Conservation (phyloP, 2,888 invertebrate species). For the Epirrhoe alternata region DNA sequence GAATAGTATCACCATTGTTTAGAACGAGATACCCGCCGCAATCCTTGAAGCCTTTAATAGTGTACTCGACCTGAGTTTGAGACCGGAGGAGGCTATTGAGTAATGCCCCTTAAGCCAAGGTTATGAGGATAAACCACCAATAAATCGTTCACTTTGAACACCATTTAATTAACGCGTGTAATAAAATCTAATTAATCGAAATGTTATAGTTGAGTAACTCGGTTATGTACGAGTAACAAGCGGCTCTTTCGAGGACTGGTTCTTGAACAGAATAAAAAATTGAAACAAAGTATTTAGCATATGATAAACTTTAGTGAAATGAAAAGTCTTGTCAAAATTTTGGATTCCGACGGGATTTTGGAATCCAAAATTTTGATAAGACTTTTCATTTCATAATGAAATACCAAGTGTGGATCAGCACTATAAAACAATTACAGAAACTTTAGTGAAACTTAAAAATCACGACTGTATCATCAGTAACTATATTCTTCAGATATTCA, state of each 20-base stretch:
- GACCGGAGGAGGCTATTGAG: slow-evolving; percentile 64
- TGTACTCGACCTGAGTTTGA: slow-evolving; percentile 51
- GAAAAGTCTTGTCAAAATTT: background rate
- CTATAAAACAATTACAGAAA: too few relatives aligned
- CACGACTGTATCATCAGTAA: too few relatives aligned
- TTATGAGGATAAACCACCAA: slow-evolving; percentile 82
- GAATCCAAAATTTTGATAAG: too few relatives aligned
- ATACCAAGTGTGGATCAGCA: too few relatives aligned
- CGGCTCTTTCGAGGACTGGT: background rate
- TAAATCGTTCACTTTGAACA: slow-evolving; percentile 81
- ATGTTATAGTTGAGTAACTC: too few relatives aligned
- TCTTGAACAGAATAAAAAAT: background rate
- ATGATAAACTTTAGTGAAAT: background rate
- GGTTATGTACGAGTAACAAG: too few relatives aligned
- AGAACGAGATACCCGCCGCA: slow-evolving; percentile 43
- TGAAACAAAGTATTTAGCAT: background rate
- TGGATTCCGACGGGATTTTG: too few relatives aligned
- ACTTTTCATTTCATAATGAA: too few relatives aligned
- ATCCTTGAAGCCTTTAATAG: slow-evolving; percentile 57
- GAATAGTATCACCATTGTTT: slow-evolving; percentile 34
- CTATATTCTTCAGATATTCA: too few relatives aligned
- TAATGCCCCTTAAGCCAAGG: slow-evolving; percentile 76
- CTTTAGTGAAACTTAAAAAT: too few relatives aligned
- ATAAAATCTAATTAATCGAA: slow-evolving; percentile 83
- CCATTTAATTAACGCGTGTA: slow-evolving; percentile 79